Evolutionary conservation across 2,888 invertebrate species (phyloP), one percentile per base, ranked within the genome.

Genomic region (Tachina fera): DNA sequence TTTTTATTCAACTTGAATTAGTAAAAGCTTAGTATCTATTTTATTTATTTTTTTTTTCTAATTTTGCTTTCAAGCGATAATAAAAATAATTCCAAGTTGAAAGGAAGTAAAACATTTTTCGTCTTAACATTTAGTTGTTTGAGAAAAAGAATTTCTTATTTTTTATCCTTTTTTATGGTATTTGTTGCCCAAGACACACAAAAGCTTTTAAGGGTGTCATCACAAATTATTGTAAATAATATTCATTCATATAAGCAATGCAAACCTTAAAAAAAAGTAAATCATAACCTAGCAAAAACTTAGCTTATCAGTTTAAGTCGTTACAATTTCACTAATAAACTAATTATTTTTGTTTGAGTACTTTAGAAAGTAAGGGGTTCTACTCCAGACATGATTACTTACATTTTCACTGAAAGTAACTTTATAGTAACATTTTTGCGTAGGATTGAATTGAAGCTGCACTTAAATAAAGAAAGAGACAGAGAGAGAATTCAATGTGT

Each of bases 181-280:
- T 43, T 47, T 63, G 47, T 71, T n/a, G 56, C 16, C 72, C 43
- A 31, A 56, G 74, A 84, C 84, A 76, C 41, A 71, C 51, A 84
- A 84, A 84, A 84, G 79, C 84, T 84, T 80, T 80, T 80, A 80
- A 72, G 67, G 76, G 76, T 76, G 71, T 84, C 75, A 76, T 84
- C 75, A 76, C 76, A 80, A 76, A 61, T 84, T 76, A 71, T 84
- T 80, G 65, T 61, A 53, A 79, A 82, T 70, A 70, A 72, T 43
- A 56, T 45, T 56, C 45, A 22, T 19, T 4, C 16, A 60, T 11
- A 51, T 13, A 43, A 22, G 51, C 6, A 9, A 8, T 10, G 14
- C 39, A 45, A 5, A 49, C 19, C n/a, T n/a, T 4, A 13, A 47
- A 13, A 56, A 65, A 39, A 67, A 41, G 41, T 22, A 45, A 13